Evolutionary conservation across 2,888 invertebrate species (phyloP).

Genomic region (Volucella zonaria): DNA sequence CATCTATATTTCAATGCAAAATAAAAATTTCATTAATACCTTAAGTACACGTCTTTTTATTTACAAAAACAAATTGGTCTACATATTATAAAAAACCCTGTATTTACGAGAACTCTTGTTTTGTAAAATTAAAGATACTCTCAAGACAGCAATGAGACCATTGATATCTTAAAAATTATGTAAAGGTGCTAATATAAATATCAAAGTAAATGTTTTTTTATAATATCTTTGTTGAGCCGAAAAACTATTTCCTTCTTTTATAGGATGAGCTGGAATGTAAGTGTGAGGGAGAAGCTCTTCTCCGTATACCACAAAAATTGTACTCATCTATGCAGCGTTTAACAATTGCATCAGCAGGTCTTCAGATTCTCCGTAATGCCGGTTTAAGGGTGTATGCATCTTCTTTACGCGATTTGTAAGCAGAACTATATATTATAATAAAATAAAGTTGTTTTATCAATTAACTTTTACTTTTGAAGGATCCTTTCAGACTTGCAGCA

Average conservation of each 20-base stretch:
- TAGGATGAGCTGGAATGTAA: constrained; percentile 81
- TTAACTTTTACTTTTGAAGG: constrained; percentile 67
- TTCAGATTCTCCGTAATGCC: constrained; percentile 79
- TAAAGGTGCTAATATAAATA: too few relatives aligned
- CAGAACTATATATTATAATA: constrained; percentile 16
- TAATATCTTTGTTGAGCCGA: not conserved
- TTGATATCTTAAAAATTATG: too few relatives aligned
- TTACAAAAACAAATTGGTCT: too few relatives aligned
- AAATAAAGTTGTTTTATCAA: constrained; percentile 45
- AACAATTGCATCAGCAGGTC: constrained; percentile 80
- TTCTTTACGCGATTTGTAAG: constrained; percentile 81
- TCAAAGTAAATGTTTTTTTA: too few relatives aligned
- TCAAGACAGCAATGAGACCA: too few relatives aligned
- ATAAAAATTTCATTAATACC: too few relatives aligned
- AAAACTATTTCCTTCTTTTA: constrained; percentile 20
- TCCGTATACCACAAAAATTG: constrained; percentile 81
- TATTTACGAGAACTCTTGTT: too few relatives aligned
- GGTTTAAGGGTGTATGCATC: constrained; percentile 80
- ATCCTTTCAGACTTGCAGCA: constrained; percentile 79
- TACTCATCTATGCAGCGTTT: constrained; percentile 79
- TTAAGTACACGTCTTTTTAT: too few relatives aligned
- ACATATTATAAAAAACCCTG: too few relatives aligned
- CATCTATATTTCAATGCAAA: too few relatives aligned
- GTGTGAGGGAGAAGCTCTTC: constrained; percentile 80
- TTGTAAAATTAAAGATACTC: too few relatives aligned